Percentiles rank a stretch among this genome's conserved stretches.
These are phyloP conservation scores for Hemicrepidius hirtus DNA, from an alignment of 2,888 invertebrate genomes.

Conservation along the genomic window DNA sequence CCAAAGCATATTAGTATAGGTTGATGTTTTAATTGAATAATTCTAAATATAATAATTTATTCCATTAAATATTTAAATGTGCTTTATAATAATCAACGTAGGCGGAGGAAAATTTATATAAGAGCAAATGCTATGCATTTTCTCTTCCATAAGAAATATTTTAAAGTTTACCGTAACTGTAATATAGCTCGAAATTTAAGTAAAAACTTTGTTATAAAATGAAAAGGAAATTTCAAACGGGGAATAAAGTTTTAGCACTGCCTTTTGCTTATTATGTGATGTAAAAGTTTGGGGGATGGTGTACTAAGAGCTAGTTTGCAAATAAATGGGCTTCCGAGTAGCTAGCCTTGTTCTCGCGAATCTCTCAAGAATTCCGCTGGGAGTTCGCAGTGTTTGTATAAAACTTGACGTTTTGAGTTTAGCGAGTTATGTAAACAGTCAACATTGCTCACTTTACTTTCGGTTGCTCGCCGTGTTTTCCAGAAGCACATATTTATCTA, in stretches of 20 bases:
- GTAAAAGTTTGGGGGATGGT: conserved; percentile 61
- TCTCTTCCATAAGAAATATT: conserved; percentile 37
- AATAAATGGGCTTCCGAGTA: conserved; percentile 65
- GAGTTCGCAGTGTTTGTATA: conserved; percentile 60
- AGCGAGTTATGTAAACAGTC: conserved; percentile 52
- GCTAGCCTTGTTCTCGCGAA: conserved; percentile 61
- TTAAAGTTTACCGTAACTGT: conserved; percentile 44
- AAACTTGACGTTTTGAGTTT: conserved; percentile 58
- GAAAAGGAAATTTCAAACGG: conserved; percentile 59
- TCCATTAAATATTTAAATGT: too few species aligned
- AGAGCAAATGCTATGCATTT: conserved; percentile 13
- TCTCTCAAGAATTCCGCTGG: conserved; percentile 59
- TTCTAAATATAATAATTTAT: too few species aligned
- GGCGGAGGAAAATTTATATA: background rate
- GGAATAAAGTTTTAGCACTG: conserved; percentile 60
- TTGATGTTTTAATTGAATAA: too few species aligned
- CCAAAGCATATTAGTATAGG: too few species aligned
- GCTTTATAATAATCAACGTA: background rate
- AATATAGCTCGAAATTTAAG: conserved; percentile 50
- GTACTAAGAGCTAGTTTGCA: conserved; percentile 64
- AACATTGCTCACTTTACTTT: conserved; percentile 51
- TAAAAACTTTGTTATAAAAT: conserved; percentile 52
- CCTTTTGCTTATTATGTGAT: conserved; percentile 61
- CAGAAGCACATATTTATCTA: conserved; percentile 30
- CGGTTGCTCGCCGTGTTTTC: conserved; percentile 29